Conservation (phyloP, 2,888 invertebrate genomes). For the Macaria notata region DNA sequence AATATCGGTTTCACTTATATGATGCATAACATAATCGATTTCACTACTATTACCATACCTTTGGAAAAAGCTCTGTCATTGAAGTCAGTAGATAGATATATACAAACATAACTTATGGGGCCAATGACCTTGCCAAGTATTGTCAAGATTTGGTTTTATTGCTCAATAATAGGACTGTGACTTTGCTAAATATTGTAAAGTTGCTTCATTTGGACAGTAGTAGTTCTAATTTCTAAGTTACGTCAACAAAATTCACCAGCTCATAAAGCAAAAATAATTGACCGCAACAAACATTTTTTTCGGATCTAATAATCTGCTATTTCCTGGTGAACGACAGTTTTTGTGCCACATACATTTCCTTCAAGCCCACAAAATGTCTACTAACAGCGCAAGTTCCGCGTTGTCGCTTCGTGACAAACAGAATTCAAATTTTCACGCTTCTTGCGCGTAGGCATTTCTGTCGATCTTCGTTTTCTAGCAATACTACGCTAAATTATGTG, state of each 20-base stretch:
- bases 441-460: conserved; percentile 55
- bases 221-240: too few relatives aligned
- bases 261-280: too few relatives aligned
- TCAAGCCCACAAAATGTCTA: conserved; percentile 17
- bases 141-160: too few relatives aligned
- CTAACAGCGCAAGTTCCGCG: conserved; percentile 23
- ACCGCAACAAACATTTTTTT: conserved; percentile 1
- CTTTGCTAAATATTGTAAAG: too few relatives aligned
- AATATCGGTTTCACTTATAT: conserved; percentile 32
- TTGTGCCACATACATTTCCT: conserved; percentile 20
- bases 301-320: conserved; percentile 9
- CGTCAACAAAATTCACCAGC: too few relatives aligned
- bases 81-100: too few relatives aligned
- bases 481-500: conserved; percentile 51
- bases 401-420: conserved; percentile 46
- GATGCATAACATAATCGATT: conserved; percentile 18
- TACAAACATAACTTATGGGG: too few relatives aligned
- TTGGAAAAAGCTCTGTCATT: too few relatives aligned
- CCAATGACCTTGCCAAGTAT: too few relatives aligned
- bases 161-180: too few relatives aligned
- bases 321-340: conserved; percentile 19
- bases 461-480: conserved; percentile 55
- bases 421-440: conserved; percentile 61
- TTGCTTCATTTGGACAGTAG: too few relatives aligned
- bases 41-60: background rate